Evolutionary conservation across 1,140 invertebrate species (phyloP).

Genomic region (Magallana gigas): DNA sequence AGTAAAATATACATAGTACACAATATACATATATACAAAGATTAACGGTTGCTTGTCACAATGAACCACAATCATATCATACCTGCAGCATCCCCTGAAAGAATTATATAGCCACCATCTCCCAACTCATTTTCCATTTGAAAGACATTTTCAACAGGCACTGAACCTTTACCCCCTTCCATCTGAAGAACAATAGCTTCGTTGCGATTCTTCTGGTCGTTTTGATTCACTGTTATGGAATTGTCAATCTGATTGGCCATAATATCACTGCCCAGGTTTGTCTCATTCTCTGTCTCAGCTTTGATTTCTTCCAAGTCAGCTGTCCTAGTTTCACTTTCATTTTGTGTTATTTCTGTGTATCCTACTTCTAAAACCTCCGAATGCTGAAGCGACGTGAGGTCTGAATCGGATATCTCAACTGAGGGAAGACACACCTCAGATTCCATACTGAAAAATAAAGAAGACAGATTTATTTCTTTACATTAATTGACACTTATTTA

Average conservation of each 20-base stretch:
- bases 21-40: no score
- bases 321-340: not conserved
- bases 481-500: no score
- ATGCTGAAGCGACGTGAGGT: not conserved
- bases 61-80: not conserved
- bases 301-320: not conserved
- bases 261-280: not conserved
- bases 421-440: not conserved
- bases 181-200: not conserved
- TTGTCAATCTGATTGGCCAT: not conserved
- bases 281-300: not conserved
- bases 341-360: slow-evolving; percentile 14
- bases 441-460: not conserved
- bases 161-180: slow-evolving; percentile 22
- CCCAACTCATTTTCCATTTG: slow-evolving; percentile 37
- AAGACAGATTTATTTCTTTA: not conserved
- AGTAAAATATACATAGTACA: no score
- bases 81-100: slow-evolving; percentile 58
- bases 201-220: not conserved
- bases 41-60: no score
- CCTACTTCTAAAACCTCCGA: not conserved
- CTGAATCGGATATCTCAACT: slow-evolving; percentile 10
- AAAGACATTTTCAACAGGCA: slow-evolving; percentile 44
- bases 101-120: slow-evolving; percentile 57
- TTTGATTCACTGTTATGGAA: not conserved